Evolutionary conservation across 1,140 invertebrate genomes (phyloP).

Genomic region (Scylla paramamosain): DNA sequence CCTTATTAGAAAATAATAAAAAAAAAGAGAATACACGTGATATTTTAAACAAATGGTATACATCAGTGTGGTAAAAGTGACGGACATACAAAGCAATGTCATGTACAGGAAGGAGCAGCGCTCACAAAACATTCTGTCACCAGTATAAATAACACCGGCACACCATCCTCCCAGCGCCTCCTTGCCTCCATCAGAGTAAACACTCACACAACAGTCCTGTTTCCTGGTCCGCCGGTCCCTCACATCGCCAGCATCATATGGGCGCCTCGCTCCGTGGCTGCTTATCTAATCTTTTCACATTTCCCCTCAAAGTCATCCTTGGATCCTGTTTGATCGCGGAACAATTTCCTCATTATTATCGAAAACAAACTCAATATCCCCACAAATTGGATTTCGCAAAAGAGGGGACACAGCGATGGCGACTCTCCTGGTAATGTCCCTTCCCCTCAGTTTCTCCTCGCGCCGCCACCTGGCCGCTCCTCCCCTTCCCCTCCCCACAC

Average conservation of each 20-base stretch:
- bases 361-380: constrained; percentile 47
- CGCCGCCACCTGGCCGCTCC: neutral
- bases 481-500: neutral
- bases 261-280: neutral
- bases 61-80: too few species aligned
- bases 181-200: neutral
- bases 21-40: too few species aligned
- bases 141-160: too few species aligned
- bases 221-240: too few species aligned
- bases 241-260: neutral
- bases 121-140: too few species aligned
- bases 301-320: neutral
- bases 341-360: constrained; percentile 61
- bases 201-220: too few species aligned
- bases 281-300: constrained; percentile 28
- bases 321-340: constrained; percentile 35
- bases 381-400: constrained; percentile 49
- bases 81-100: too few species aligned
- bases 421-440: neutral
- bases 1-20: too few species aligned
- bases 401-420: neutral
- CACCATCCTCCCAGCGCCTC: neutral
- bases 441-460: neutral
- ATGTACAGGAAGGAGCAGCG: too few species aligned
- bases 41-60: too few species aligned